Percentiles rank a stretch among this genome's conserved stretches.
Evolutionary conservation across 2,797 vertebrate genomes (phyloP).

Genomic region (Mus spretus): DNA sequence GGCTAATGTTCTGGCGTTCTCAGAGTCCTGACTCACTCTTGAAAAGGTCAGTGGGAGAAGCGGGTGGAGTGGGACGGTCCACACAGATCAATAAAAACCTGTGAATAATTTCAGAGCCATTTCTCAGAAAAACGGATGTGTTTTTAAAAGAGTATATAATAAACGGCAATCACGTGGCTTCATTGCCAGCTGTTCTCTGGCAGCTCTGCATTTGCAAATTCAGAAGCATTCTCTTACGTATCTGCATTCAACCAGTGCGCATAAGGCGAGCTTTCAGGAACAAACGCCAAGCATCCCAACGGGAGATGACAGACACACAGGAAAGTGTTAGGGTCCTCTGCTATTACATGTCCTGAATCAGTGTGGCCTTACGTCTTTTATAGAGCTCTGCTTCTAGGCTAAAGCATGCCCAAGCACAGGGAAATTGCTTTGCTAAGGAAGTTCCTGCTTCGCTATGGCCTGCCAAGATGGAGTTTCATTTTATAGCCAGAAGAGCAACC

Average conservation of each 20-base stretch:
- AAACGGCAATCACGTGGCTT: neutral
- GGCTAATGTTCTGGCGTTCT: rapidly evolving
- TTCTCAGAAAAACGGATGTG: conserved; percentile 46
- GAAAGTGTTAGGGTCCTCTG: no score
- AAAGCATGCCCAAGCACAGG: neutral
- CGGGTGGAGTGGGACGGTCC: neutral
- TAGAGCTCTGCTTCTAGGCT: rapidly evolving
- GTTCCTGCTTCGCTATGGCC: neutral
- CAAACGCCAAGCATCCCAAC: neutral
- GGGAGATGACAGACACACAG: neutral
- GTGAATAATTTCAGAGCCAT: neutral
- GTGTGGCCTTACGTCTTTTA: neutral
- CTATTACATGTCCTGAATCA: rapidly evolving
- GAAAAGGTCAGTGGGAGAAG: neutral
- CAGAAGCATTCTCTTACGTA: neutral
- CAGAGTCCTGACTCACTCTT: neutral
- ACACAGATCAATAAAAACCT: neutral
- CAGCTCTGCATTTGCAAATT: neutral
- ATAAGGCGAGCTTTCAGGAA: neutral
- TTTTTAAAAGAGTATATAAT: neutral
- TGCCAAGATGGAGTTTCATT: neutral
- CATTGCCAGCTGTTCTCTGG: neutral
- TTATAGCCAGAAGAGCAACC: neutral
- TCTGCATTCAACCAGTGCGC: neutral
- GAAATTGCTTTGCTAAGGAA: neutral